Percentiles rank a stretch among this genome's conserved stretches.
Evolutionary conservation across 1,140 invertebrate species (phyloP).

Genomic region (Leptopilina boulardi): DNA sequence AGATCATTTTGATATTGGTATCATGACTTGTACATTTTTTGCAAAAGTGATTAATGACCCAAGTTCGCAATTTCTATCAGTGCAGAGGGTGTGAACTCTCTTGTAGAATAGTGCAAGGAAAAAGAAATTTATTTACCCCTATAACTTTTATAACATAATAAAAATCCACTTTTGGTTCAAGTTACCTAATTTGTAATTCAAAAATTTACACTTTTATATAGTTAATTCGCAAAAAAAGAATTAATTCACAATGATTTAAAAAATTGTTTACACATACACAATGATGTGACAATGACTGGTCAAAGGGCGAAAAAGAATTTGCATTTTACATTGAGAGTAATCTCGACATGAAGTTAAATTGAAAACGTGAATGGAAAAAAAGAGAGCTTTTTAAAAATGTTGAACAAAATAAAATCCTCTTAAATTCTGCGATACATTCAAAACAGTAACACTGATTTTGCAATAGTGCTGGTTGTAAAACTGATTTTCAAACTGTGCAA

Average conservation of each 20-base stretch:
- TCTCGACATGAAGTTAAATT: not conserved
- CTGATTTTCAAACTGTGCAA: not conserved
- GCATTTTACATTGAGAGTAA: not conserved
- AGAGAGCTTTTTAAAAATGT: not conserved
- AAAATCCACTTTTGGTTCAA: too few species aligned
- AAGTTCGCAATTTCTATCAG: slow-evolving; percentile 3
- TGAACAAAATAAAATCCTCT: not conserved
- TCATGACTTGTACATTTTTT: not conserved
- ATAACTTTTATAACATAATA: too few species aligned
- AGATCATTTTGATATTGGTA: not conserved
- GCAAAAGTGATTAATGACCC: not conserved
- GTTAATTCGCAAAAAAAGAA: too few species aligned
- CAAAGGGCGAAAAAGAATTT: not conserved
- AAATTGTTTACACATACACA: not conserved
- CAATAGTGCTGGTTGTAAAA: not conserved
- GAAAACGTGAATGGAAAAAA: not conserved
- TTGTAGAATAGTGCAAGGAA: not conserved
- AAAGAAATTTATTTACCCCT: not conserved
- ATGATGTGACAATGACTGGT: not conserved
- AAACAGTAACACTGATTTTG: not conserved
- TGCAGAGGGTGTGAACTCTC: not conserved
- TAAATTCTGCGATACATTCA: not conserved
- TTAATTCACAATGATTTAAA: too few species aligned
- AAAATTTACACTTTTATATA: too few species aligned
- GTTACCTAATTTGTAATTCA: too few species aligned